A percentile compares a stretch with the other conserved stretches of the same genome.
phyloP scores from a whole-genome alignment of 2,888 invertebrate genomes.

The Drosophila mayaguana region DNA sequence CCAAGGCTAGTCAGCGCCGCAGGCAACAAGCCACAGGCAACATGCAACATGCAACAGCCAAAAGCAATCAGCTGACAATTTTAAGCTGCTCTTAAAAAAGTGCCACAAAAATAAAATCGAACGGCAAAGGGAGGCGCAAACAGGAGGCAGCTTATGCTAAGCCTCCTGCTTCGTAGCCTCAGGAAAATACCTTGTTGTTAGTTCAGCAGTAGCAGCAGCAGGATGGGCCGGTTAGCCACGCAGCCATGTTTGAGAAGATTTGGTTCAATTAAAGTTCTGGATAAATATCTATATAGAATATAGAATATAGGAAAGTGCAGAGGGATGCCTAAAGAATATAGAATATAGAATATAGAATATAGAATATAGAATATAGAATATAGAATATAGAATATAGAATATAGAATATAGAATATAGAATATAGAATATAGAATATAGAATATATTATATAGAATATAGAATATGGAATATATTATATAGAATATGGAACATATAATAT shows the following conservation, averaged over 20 bases:
- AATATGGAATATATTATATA: too few relatives aligned
- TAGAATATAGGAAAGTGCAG: not conserved
- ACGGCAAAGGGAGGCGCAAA: not conserved
- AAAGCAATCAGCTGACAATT: slow-evolving; percentile 44
- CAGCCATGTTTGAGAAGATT: not conserved
- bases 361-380: too few relatives aligned
- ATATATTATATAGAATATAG: too few relatives aligned
- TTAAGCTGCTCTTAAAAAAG: slow-evolving; percentile 40
- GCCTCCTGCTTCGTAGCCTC: not conserved
- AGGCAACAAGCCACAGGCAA: slow-evolving; percentile 7
- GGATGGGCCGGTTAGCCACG: not conserved
- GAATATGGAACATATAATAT: too few relatives aligned
- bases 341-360: too few relatives aligned
- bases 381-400: too few relatives aligned
- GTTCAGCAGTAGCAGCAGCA: not conserved
- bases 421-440: too few relatives aligned
- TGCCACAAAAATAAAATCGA: slow-evolving; percentile 20
- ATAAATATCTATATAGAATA: too few relatives aligned
- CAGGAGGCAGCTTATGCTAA: slow-evolving; percentile 48
- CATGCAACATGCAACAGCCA: slow-evolving; percentile 14
- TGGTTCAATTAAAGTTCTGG: not conserved
- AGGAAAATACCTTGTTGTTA: slow-evolving; percentile 10
- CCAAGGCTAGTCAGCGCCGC: slow-evolving; percentile 23
- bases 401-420: too few relatives aligned
- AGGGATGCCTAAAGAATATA: too few relatives aligned